Evolutionary conservation across 1,140 invertebrate species (phyloP).

Genomic region (Pararge aegeria): DNA sequence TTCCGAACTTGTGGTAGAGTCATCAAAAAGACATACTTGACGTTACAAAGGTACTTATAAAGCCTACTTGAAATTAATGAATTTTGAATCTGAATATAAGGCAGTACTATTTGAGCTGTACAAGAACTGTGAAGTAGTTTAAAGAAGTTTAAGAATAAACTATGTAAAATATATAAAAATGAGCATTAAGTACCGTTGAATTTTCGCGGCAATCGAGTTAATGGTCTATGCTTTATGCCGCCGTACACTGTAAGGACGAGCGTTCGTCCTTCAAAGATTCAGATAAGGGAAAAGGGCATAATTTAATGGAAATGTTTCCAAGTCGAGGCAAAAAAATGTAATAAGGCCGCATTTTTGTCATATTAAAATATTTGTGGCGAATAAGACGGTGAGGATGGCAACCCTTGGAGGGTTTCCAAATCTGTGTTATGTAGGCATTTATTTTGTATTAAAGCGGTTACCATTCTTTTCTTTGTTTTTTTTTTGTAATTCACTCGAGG

Average conservation of each 20-base stretch:
- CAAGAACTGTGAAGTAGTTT: too few relatives aligned
- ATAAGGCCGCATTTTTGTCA: constrained; percentile 32
- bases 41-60: too few relatives aligned
- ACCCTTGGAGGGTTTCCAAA: constrained; percentile 3
- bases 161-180: too few relatives aligned
- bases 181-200: too few relatives aligned
- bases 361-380: constrained; percentile 33
- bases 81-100: too few relatives aligned
- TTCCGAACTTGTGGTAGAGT: too few relatives aligned
- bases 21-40: too few relatives aligned
- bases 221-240: neutral
- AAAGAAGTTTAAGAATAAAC: too few relatives aligned
- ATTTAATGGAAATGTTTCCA: constrained; percentile 42
- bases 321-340: constrained; percentile 35
- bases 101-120: too few relatives aligned
- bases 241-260: neutral
- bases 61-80: too few relatives aligned
- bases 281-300: constrained; percentile 17
- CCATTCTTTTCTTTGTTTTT: neutral
- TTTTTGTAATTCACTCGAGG: neutral
- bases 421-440: neutral
- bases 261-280: constrained; percentile 8
- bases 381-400: neutral
- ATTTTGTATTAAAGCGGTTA: neutral
- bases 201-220: constrained; percentile 3